Evolutionary conservation across 2,113 vertebrate species (phyloP).

Genomic region (Mastomys coucha): DNA sequence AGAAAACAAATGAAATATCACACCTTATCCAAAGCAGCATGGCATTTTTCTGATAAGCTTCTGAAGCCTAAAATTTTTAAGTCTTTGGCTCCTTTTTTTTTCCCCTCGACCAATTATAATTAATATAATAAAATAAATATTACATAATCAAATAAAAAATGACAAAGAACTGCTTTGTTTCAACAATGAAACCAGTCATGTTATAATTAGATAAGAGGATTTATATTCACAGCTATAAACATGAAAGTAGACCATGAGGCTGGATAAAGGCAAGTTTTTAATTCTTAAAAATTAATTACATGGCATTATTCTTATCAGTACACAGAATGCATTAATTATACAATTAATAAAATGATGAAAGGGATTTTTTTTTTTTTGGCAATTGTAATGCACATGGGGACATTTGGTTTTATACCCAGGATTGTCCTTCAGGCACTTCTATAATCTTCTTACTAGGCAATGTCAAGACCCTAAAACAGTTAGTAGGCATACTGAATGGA

Average conservation of each 20-base stretch:
- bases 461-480: constrained; percentile 87
- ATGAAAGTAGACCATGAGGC: constrained; percentile 89
- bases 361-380: constrained; percentile 62
- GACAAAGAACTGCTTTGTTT: constrained; percentile 85
- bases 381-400: constrained; percentile 84
- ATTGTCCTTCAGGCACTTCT: constrained; percentile 88
- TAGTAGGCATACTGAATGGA: constrained; percentile 80
- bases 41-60: constrained; percentile 86
- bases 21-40: constrained; percentile 87
- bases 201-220: constrained; percentile 92
- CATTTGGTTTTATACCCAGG: constrained; percentile 85
- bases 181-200: constrained; percentile 90
- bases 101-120: constrained; percentile 81
- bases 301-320: constrained; percentile 91
- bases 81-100: constrained; percentile 76
- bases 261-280: constrained; percentile 89
- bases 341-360: constrained; percentile 91
- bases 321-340: constrained; percentile 91
- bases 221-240: constrained; percentile 89
- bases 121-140: constrained; percentile 88
- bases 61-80: constrained; percentile 82
- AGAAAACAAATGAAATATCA: constrained; percentile 89
- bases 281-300: constrained; percentile 93
- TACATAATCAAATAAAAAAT: constrained; percentile 86
- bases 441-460: constrained; percentile 88